Conservation (phyloP, 2,797 vertebrate genomes). For the Lagocephalus sceleratus region DNA sequence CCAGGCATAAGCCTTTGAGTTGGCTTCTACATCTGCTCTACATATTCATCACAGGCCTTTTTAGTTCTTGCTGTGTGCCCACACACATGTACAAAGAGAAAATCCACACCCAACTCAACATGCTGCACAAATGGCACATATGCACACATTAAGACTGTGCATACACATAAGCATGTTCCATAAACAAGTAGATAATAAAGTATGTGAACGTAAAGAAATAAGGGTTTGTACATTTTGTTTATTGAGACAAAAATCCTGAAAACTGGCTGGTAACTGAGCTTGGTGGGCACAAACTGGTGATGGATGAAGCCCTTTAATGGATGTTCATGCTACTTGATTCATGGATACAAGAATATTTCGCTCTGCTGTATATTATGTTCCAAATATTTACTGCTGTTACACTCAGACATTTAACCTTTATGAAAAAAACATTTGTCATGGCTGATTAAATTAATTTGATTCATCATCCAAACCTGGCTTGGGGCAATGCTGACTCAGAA, state of each 20-base stretch:
- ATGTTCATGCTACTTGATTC: not conserved
- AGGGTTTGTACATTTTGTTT: conserved; percentile 12
- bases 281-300: conserved; percentile 5
- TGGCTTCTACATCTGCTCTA: conserved; percentile 69
- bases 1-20: conserved; percentile 65
- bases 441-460: not conserved
- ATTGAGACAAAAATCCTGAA: conserved; percentile 3
- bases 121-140: conserved; percentile 5
- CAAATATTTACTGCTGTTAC: not conserved
- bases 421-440: not conserved
- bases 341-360: not conserved
- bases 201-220: not conserved
- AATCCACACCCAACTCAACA: conserved; percentile 7
- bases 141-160: conserved; percentile 5
- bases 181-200: conserved; percentile 37
- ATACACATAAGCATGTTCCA: conserved; percentile 14
- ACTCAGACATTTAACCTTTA: not conserved
- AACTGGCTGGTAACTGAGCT: not conserved
- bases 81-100: conserved; percentile 35
- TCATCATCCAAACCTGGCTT: not conserved
- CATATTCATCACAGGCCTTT: conserved; percentile 71
- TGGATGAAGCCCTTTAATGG: conserved; percentile 4
- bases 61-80: conserved; percentile 59
- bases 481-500: not conserved
- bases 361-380: not conserved